These are phyloP conservation scores for Stenodema calcarata DNA, from an alignment of 2,888 invertebrate genomes.

Conservation along the genomic window DNA sequence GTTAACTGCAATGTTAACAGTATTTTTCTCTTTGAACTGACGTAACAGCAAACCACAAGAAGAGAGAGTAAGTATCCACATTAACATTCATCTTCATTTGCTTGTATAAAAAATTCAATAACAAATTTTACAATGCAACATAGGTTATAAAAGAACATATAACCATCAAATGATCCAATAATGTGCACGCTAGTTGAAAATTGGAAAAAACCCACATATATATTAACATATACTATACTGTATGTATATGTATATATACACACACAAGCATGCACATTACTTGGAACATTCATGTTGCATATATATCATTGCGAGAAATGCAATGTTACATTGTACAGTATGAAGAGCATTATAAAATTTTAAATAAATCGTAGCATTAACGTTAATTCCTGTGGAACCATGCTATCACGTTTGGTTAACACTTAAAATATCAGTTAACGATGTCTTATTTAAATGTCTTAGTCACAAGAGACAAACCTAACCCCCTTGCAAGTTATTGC, in stretches of 20 bases:
- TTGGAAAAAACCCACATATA: neutral
- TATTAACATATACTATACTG: neutral
- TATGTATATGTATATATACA: neutral
- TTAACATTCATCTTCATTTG: constrained; percentile 1
- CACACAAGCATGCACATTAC: constrained; percentile 9
- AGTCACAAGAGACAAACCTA: constrained; percentile 29
- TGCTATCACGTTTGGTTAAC: constrained; percentile 46
- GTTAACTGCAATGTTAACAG: constrained; percentile 13
- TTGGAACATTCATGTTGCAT: constrained; percentile 16
- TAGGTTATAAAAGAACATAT: constrained; percentile 33
- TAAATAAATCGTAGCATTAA: constrained; percentile 18
- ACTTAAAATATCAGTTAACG: constrained; percentile 44
- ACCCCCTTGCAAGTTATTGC: constrained; percentile 48
- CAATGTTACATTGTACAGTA: constrained; percentile 38
- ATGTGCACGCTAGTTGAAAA: constrained; percentile 24
- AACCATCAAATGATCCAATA: constrained; percentile 20
- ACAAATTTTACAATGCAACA: constrained; percentile 29
- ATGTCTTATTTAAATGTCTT: constrained; percentile 46
- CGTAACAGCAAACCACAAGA: constrained; percentile 23
- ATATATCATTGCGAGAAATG: constrained; percentile 9
- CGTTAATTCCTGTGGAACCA: constrained; percentile 33
- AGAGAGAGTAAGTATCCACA: neutral
- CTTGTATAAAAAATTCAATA: constrained; percentile 6
- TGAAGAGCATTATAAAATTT: constrained; percentile 17
- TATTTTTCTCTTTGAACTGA: constrained; percentile 1